These are phyloP conservation scores for Pheosia gnoma DNA, from an alignment of 2,888 invertebrate species.

Conservation along the genomic window DNA sequence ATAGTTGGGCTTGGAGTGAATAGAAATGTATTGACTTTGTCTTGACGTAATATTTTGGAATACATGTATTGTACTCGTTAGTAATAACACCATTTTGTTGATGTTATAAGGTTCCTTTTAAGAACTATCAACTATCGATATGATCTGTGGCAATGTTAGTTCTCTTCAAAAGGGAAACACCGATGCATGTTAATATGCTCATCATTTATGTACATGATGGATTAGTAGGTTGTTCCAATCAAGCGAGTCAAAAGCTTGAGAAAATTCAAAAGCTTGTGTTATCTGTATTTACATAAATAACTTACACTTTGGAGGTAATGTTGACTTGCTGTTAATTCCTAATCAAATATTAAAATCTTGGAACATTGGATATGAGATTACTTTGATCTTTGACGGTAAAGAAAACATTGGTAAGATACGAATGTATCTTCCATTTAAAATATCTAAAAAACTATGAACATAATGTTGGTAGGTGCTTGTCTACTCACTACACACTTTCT, in stretches of 20 bases:
- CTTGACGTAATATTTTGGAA: too few relatives aligned
- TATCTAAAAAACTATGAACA: too few relatives aligned
- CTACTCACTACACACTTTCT: not conserved
- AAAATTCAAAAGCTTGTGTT: not conserved
- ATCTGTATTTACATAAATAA: not conserved
- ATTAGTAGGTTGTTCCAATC: slow-evolving; percentile 3
- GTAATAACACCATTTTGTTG: not conserved
- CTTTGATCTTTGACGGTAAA: too few relatives aligned
- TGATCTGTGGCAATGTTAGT: not conserved
- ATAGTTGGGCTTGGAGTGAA: not conserved
- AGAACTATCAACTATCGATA: not conserved
- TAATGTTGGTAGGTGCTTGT: not conserved
- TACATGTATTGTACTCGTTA: too few relatives aligned
- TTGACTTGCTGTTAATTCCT: not conserved
- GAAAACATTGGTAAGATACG: too few relatives aligned
- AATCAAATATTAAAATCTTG: not conserved
- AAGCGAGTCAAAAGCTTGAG: not conserved
- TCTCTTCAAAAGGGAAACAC: not conserved
- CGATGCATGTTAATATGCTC: slow-evolving; percentile 3
- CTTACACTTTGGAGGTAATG: not conserved
- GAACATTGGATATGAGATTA: not conserved
- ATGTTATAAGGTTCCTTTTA: not conserved
- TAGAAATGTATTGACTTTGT: not conserved
- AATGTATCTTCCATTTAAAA: too few relatives aligned
- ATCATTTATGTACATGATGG: not conserved